Percentiles rank a stretch among this genome's conserved stretches.
phyloP scores from a whole-genome alignment of 1,140 invertebrate species.

The fruit fly (Drosophila melanogaster) region DNA sequence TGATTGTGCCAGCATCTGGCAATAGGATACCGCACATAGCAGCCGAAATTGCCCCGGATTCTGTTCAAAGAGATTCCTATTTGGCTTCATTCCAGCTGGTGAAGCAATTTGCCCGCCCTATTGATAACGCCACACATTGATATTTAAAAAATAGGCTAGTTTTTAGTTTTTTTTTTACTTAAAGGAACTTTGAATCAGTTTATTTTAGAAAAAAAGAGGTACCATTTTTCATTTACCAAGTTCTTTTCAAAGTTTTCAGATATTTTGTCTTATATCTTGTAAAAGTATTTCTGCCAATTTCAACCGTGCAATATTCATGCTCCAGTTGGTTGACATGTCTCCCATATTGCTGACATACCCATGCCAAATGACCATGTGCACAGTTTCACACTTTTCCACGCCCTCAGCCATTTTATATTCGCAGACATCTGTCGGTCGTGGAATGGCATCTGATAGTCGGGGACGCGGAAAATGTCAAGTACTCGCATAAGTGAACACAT shows the following conservation, averaged over 20 bases:
- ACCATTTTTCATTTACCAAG: too few species aligned
- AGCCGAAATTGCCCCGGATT: not conserved
- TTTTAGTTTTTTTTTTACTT: too few species aligned
- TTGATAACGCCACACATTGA: not conserved
- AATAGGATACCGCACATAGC: not conserved
- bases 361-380: slow-evolving; percentile 24
- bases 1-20: slow-evolving; percentile 13
- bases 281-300: slow-evolving; percentile 7
- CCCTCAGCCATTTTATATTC: slow-evolving; percentile 12
- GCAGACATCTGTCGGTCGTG: slow-evolving; percentile 23
- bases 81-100: slow-evolving; percentile 12
- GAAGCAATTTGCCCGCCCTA: not conserved
- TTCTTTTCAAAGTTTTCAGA: not conserved
- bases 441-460: slow-evolving; percentile 17
- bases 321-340: not conserved
- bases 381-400: slow-evolving; percentile 29
- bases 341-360: slow-evolving; percentile 3
- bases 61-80: not conserved
- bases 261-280: not conserved
- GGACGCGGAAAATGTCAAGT: slow-evolving; percentile 16
- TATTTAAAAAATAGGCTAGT: too few species aligned
- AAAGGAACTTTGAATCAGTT: too few species aligned
- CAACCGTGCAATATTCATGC: slow-evolving; percentile 5
- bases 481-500: slow-evolving; percentile 1
- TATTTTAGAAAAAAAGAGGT: not conserved